Base-by-base conservation (phyloP, 2,113 vertebrate species). In the Otocyon megalotis region DNA sequence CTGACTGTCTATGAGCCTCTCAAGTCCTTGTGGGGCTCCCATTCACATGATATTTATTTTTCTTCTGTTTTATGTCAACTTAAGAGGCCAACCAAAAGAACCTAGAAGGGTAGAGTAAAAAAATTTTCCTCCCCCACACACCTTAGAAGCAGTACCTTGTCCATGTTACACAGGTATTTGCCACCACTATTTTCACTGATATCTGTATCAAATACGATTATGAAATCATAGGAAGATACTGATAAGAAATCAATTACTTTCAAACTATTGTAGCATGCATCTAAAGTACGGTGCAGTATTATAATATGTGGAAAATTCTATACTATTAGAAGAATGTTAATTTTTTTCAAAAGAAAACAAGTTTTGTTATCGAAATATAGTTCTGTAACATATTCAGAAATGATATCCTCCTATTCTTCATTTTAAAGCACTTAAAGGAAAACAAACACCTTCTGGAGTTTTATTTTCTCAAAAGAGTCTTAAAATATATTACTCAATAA, bases 121-220 rank as follows among this genome's bases (percentile, higher is more conserved):
- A 79, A 54, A 6, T 28, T 54, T n/a, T 79, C 76, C 50, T 79
- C 50, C 30, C 28, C 50, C 54, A 79, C 16, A 54, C 17, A n/a
- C 76, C 50, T 98, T 97, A 93, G 86, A 96, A 97, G 20, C 53
- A 87, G 30, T 85, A 89, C 72, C 96, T 43, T 97, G 32, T 0
- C 60, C 50, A 67, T 10, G 20, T 88, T 53, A 87, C 26, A 94
- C 69, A 96, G 72, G 17, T 92, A 93, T 92, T 97, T 71, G 30
- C 58, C 14, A 94, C 19, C 56, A 87, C 93, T 85, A 60, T 16
- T 97, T 97, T 43, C 62, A 79, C 17, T 62, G 53, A 97, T 87
- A 94, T 80, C 5, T 95, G 63, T 87, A 90, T 88, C 84, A 97
- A 94, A 92, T 37, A n/a, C 32, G 54, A 97, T 69, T 93, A 54